A percentile compares a stretch with the other conserved stretches of the same genome.
phyloP scores from a whole-genome alignment of 1,140 invertebrate species.

The Bombus cullumanus region DNA sequence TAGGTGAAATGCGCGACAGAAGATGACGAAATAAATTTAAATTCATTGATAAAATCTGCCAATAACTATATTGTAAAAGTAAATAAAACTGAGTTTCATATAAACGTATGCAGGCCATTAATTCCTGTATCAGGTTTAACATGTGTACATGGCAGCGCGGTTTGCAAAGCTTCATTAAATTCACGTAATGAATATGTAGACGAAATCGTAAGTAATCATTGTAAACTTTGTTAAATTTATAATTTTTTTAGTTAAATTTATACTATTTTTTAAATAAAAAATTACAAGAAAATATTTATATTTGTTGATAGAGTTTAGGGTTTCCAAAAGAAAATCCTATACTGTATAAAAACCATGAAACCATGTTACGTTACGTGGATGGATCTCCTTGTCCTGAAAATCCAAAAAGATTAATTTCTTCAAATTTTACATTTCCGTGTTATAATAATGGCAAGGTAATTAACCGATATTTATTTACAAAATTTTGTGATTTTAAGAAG shows the following conservation, averaged over 20 bases:
- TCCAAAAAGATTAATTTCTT: constrained; percentile 73
- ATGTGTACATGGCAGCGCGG: constrained; percentile 81
- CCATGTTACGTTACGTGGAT: constrained; percentile 77
- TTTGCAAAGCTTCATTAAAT: constrained; percentile 79
- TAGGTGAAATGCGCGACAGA: constrained; percentile 72
- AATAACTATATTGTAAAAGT: constrained; percentile 81
- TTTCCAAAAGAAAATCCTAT: constrained; percentile 75
- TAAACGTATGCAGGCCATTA: constrained; percentile 83
- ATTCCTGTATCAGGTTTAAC: constrained; percentile 79
- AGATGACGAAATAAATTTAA: constrained; percentile 77
- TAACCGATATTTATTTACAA: not conserved
- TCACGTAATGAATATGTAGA: constrained; percentile 72
- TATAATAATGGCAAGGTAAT: constrained; percentile 78
- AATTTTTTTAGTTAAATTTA: constrained; percentile 3
- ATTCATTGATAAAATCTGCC: constrained; percentile 77
- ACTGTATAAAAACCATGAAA: constrained; percentile 69
- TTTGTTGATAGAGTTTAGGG: constrained; percentile 80
- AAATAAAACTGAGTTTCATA: constrained; percentile 73
- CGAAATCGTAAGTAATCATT: constrained; percentile 78
- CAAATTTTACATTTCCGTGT: constrained; percentile 81
- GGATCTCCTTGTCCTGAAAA: constrained; percentile 81
- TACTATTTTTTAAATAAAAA: not conserved
- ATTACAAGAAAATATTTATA: constrained; percentile 1
- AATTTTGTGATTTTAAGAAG: constrained; percentile 19
- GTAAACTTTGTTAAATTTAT: constrained; percentile 11